Evolutionary conservation across 2,113 vertebrate species (phyloP).

Genomic region (Neolamprologus variostigma): DNA sequence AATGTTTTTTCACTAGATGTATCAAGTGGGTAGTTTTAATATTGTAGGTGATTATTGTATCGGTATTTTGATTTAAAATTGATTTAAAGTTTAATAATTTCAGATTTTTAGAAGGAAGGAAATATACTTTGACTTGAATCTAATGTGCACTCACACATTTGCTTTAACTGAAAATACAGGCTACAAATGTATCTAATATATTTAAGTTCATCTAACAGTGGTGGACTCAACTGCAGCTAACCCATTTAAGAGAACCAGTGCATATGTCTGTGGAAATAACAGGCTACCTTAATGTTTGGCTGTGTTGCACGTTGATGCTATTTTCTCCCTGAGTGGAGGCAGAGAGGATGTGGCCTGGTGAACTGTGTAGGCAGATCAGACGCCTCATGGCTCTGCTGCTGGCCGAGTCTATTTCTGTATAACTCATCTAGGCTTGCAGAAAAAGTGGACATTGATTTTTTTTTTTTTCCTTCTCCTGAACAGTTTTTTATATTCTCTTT

Average conservation of each 20-base stretch:
- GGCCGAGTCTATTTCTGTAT: slow-evolving; percentile 14
- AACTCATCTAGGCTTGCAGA: not conserved
- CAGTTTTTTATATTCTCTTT: not conserved
- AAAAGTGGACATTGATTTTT: slow-evolving; percentile 24
- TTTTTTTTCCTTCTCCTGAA: not conserved
- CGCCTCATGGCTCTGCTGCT: slow-evolving; percentile 23
- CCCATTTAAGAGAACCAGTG: not conserved
- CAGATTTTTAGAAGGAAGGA: not conserved
- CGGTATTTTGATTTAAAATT: not conserved
- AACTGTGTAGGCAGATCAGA: slow-evolving; percentile 55
- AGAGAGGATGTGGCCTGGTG: slow-evolving; percentile 47
- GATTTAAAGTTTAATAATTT: not conserved
- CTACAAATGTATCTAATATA: not conserved
- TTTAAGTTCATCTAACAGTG: not conserved
- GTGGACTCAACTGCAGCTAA: not conserved
- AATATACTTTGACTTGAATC: not conserved
- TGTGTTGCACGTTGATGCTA: slow-evolving; percentile 42
- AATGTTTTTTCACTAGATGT: not conserved
- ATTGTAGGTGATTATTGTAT: not conserved
- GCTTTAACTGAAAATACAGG: not conserved
- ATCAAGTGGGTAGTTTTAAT: not conserved
- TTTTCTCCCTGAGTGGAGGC: slow-evolving; percentile 58
- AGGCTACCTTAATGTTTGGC: slow-evolving; percentile 21
- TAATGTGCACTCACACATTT: not conserved
- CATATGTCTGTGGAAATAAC: not conserved